Base-by-base conservation (phyloP, 1,140 invertebrate species). In the Drosophila punjabiensis region DNA sequence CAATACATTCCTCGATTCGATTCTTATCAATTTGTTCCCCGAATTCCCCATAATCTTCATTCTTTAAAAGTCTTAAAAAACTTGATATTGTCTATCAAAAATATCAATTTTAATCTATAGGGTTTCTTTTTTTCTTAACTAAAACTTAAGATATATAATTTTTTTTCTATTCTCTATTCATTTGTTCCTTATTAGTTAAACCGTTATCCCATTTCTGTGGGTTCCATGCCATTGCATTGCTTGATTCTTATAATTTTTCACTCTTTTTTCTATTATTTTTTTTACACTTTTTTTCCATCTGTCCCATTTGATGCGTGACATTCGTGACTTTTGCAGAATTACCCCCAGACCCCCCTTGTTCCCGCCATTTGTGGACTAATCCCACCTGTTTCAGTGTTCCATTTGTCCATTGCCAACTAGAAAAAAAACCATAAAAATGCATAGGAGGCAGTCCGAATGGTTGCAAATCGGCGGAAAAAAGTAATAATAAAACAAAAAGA, bases 271-370 rank as follows among this genome's bases (percentile, higher is more conserved):
- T 13, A 45, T 9, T 45, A 9, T 18, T 35, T 41, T 14, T 24
- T 43, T 60, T 9, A 16, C 8, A 32, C 24, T 45, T n/a, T 18
- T 63, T 13, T 68, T 53, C 11, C 24, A 43, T 73, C 37, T 53
- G 52, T 43, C 33, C 30, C 30, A 56, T n/a, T 75, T 50, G 30
- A 56, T 56, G 71, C 60, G 35, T 65, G 70, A 64, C 48, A 76
- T 64, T 43, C 70, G 50, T 75, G 73, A 76, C 70, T 74, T 74
- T 74, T 35, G 53, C 55, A 37, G 47, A 50, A 47, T 55, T 61
- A 53, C n/a, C 24, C 28, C 39, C 8, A 16, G 14, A n/a, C 18
- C 45, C 43, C 28, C 14, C 16, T 39, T 3, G 14, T 24, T 37
- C 9, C 37, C 37, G 14, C 7, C 20, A 35, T 18, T 39, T 33